Evolutionary conservation across 2,797 vertebrate genomes (phyloP).

Genomic region (Brotula barbata): DNA sequence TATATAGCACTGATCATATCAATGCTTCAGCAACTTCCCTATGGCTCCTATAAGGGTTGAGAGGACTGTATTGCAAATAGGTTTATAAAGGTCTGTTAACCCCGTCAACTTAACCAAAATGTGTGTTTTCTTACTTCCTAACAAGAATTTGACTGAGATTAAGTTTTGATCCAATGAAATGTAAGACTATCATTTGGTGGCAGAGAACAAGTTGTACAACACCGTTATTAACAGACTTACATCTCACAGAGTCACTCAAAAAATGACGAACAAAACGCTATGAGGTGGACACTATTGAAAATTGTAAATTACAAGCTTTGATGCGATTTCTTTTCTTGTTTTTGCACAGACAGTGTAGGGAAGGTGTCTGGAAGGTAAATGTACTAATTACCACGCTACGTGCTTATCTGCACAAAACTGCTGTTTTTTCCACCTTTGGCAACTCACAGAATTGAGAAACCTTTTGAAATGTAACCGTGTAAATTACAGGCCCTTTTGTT

Average conservation of each 20-base stretch:
- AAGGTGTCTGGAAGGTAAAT: constrained; percentile 41
- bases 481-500: constrained; percentile 38
- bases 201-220: not conserved
- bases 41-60: constrained; percentile 1
- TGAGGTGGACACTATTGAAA: constrained; percentile 19
- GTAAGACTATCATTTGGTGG: not conserved
- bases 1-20: constrained; percentile 36
- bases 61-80: constrained; percentile 14
- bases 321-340: no score
- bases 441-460: constrained; percentile 9
- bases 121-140: not conserved
- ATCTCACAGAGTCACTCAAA: constrained; percentile 14
- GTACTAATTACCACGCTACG: constrained; percentile 50
- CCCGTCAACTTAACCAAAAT: not conserved
- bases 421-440: constrained; percentile 6
- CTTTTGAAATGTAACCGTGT: constrained; percentile 20
- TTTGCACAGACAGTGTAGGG: constrained; percentile 19
- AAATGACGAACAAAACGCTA: constrained; percentile 1
- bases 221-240: constrained; percentile 22
- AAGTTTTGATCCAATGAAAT: no score
- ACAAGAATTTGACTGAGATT: not conserved
- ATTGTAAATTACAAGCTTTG: constrained; percentile 23
- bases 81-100: constrained; percentile 15
- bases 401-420: constrained; percentile 21
- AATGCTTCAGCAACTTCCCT: constrained; percentile 52